phyloP scores from a whole-genome alignment of 1,140 invertebrate genomes.

The Caenorhabditis elegans region WBcel235 BX284602.5:10822001-10822500 shows the following conservation, averaged over 20 bases:
- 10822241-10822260: conserved; percentile 71
- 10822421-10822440: too few species aligned
- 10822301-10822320: background rate
- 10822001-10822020: conserved; percentile 80
- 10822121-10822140: conserved; percentile 70
- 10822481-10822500: conserved; percentile 41
- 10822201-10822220: conserved; percentile 70
- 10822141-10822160: conserved; percentile 70
- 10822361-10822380: background rate
- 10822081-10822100: conserved; percentile 68
- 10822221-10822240: conserved; percentile 72
- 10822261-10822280: conserved; percentile 35
- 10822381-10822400: background rate
- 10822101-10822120: conserved; percentile 36
- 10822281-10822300: background rate
- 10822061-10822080: conserved; percentile 71
- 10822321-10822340: background rate
- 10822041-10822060: conserved; percentile 73
- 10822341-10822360: background rate
- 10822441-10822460: too few species aligned
- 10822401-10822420: too few species aligned
- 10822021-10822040: conserved; percentile 74
- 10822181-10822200: conserved; percentile 72
- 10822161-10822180: conserved; percentile 68
- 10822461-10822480: conserved; percentile 34